phyloP scores from a whole-genome alignment of 1,140 invertebrate species.

The Zaprionus africanus region DNA sequence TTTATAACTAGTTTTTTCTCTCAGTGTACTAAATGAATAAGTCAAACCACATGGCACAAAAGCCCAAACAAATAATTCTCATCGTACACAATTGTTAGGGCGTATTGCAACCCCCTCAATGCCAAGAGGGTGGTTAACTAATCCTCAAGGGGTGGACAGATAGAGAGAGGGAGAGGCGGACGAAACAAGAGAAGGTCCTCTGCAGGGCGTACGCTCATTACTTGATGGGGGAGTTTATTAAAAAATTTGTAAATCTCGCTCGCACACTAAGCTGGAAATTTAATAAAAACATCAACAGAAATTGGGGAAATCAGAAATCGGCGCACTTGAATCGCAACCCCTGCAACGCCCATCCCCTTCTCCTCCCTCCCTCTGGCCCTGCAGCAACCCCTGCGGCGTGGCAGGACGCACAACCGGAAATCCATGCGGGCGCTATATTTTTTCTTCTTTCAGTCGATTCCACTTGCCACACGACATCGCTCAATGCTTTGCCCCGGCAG shows the following conservation, averaged over 20 bases:
- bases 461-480: conserved; percentile 29
- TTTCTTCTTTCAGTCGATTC: not conserved
- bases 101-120: conserved; percentile 25
- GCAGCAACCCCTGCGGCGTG: not conserved
- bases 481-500: conserved; percentile 19
- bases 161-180: not conserved
- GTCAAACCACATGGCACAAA: conserved; percentile 3
- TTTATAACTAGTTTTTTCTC: not conserved
- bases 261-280: conserved; percentile 40
- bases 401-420: conserved; percentile 32
- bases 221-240: conserved; percentile 73
- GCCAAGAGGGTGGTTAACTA: conserved; percentile 1
- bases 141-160: not conserved
- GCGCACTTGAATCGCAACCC: conserved; percentile 46
- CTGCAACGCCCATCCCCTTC: not conserved
- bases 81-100: conserved; percentile 55
- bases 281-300: conserved; percentile 69
- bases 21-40: not conserved
- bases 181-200: not conserved
- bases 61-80: conserved; percentile 70
- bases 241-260: conserved; percentile 72
- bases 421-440: conserved; percentile 36
- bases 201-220: conserved; percentile 45
- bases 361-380: not conserved
- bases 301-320: conserved; percentile 53